phyloP scores from a whole-genome alignment of 1,140 invertebrate genomes.

The Dysdera silvatica region DNA sequence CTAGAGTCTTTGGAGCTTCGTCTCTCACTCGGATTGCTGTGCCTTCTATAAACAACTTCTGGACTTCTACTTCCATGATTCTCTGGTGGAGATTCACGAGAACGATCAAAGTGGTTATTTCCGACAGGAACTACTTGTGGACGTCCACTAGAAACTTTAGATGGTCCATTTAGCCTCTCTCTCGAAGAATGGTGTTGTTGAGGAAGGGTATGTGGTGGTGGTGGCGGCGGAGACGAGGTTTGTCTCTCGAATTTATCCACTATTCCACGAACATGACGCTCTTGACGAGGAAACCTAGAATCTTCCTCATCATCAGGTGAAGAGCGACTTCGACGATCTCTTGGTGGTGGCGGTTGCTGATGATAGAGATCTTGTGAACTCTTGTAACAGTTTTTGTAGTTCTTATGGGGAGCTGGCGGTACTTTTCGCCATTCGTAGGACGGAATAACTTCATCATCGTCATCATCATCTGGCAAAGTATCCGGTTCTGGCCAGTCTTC shows the following conservation, averaged over 20 bases:
- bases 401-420: background rate
- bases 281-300: background rate
- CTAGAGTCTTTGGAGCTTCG: slow-evolving; percentile 10
- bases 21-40: slow-evolving; percentile 26
- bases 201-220: background rate
- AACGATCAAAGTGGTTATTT: background rate
- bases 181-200: background rate
- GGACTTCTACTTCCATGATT: background rate
- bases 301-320: slow-evolving; percentile 22
- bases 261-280: slow-evolving; percentile 15
- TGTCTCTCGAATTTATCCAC: slow-evolving; percentile 24
- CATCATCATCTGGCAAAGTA: slow-evolving; percentile 13
- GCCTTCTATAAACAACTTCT: slow-evolving; percentile 25
- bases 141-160: background rate
- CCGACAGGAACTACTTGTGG: background rate
- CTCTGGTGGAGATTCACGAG: background rate
- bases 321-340: slow-evolving; percentile 18
- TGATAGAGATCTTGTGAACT: background rate
- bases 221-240: slow-evolving; percentile 5
- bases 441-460: slow-evolving; percentile 26
- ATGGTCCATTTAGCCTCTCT: background rate
- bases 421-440: slow-evolving; percentile 20
- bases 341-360: background rate
- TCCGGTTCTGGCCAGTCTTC: slow-evolving; percentile 22
- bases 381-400: background rate